phyloP scores from a whole-genome alignment of 2,888 invertebrate genomes.

The Stenolophus ochropezus region DNA sequence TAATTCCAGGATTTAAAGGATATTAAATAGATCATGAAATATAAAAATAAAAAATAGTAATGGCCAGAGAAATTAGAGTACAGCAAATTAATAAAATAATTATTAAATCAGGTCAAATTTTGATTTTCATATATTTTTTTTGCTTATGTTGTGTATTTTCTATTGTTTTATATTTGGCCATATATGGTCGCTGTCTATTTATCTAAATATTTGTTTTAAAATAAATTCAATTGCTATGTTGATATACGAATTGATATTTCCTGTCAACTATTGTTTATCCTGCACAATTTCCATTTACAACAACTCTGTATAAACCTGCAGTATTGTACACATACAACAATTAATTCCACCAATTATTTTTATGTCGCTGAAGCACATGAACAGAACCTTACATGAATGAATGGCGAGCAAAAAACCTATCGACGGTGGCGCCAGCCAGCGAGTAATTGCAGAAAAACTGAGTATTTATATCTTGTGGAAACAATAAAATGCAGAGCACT shows the following conservation, averaged over 20 bases:
- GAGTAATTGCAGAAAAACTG: not conserved
- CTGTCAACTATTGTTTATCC: not conserved
- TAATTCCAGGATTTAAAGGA: no score
- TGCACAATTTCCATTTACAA: not conserved
- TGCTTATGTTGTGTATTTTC: no score
- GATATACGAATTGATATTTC: not conserved
- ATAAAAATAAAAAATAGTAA: no score
- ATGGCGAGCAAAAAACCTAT: not conserved
- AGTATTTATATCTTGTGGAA: not conserved
- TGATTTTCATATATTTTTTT: no score
- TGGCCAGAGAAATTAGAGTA: no score
- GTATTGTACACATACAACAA: not conserved
- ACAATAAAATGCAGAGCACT: conserved; percentile 19
- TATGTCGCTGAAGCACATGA: not conserved
- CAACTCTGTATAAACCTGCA: not conserved
- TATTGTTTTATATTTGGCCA: no score
- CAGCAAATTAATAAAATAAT: no score
- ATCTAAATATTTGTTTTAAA: not conserved
- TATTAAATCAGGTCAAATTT: no score
- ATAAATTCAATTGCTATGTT: not conserved
- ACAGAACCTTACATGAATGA: not conserved
- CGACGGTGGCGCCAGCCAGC: not conserved
- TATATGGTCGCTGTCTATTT: no score
- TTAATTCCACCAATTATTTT: not conserved
- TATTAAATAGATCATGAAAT: no score